phyloP scores from a whole-genome alignment of 2,113 vertebrate species.

The Acanthochromis polyacanthus region DNA sequence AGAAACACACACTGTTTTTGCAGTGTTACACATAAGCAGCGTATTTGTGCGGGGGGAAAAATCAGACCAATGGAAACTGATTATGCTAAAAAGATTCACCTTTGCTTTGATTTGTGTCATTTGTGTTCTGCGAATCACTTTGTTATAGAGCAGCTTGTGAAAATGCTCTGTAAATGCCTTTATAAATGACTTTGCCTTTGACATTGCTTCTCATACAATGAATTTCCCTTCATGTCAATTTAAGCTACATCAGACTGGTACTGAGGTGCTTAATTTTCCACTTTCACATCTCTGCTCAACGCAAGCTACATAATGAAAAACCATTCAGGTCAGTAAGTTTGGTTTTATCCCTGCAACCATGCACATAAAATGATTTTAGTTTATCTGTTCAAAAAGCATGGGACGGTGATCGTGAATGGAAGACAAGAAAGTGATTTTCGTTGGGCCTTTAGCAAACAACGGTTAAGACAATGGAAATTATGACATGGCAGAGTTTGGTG shows the following conservation, averaged over 20 bases:
- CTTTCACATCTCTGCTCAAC: constrained; percentile 52
- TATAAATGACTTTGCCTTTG: constrained; percentile 67
- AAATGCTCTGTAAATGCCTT: constrained; percentile 59
- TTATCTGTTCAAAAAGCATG: constrained; percentile 29
- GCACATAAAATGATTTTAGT: constrained; percentile 6
- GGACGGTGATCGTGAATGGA: constrained; percentile 9
- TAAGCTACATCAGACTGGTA: constrained; percentile 52
- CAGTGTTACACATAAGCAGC: constrained; percentile 26
- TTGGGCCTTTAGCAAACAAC: neutral
- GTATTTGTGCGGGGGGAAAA: constrained; percentile 29
- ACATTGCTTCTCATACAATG: constrained; percentile 52
- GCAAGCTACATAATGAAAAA: constrained; percentile 43
- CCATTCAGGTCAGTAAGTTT: constrained; percentile 44
- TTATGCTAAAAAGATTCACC: constrained; percentile 46
- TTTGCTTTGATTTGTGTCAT: constrained; percentile 62
- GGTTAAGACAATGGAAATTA: constrained; percentile 11
- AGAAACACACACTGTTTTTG: constrained; percentile 48
- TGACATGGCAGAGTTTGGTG: constrained; percentile 24
- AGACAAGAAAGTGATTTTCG: constrained; percentile 19
- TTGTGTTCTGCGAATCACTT: constrained; percentile 46
- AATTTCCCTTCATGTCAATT: constrained; percentile 66
- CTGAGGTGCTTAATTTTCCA: constrained; percentile 58
- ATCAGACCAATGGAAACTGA: constrained; percentile 43
- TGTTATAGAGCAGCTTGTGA: constrained; percentile 41
- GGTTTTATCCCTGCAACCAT: constrained; percentile 14